phyloP scores from a whole-genome alignment of 2,113 vertebrate genomes.

The Apteryx owenii region DNA sequence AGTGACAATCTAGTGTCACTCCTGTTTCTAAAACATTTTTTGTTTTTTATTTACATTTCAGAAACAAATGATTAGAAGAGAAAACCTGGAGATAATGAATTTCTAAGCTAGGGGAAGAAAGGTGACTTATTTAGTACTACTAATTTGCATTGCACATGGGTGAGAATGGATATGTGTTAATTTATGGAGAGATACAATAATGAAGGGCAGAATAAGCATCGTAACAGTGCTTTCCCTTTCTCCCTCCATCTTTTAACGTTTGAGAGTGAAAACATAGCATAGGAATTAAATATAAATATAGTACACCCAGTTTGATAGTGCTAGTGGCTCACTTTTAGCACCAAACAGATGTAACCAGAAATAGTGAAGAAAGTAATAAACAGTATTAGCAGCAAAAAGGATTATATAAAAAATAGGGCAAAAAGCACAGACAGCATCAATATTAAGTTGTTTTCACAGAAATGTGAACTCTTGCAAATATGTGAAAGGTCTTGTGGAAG shows the following conservation, averaged over 20 bases:
- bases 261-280: neutral
- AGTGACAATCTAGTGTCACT: neutral
- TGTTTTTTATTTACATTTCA: neutral
- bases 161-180: neutral
- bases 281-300: neutral
- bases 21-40: neutral
- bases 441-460: neutral
- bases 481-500: neutral
- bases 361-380: neutral
- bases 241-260: neutral
- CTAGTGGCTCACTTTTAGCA: neutral
- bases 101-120: neutral
- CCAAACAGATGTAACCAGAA: neutral
- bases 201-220: fast-evolving
- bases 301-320: neutral
- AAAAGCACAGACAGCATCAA: neutral
- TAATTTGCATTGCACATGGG: neutral
- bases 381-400: neutral
- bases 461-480: neutral
- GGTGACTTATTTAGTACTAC: neutral
- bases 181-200: neutral
- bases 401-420: neutral
- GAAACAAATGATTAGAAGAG: neutral
- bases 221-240: fast-evolving
- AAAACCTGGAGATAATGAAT: neutral